Evolutionary conservation across 2,797 vertebrate genomes (phyloP), one percentile per base, ranked within the genome.

Genomic region (Megaceryle alcyon): DNA sequence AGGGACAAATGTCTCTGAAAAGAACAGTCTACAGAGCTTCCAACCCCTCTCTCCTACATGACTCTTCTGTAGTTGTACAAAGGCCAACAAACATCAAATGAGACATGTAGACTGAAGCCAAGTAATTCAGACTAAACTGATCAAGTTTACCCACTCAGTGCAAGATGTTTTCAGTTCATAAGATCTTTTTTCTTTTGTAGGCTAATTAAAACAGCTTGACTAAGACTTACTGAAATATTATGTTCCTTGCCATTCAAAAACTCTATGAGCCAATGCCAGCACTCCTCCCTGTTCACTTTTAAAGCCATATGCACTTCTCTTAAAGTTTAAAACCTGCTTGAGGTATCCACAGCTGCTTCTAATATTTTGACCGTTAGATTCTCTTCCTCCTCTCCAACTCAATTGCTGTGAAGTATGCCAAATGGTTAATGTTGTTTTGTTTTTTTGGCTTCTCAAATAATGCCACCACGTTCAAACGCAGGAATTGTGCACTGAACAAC

Each of bases 331-430:
- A 98, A 98, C 97, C 94, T 97, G 97, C 88, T 97, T 96, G 94
- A 98, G 94, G 94, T 98, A 97, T 91, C 92, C 94, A 97, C 97
- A 98, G 98, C 98, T 98, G 97, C 95, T 98, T 98, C 95, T 96
- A 98, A 98, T 98, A 97, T 96, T 95, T 90, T 91, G 87, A 97
- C 88, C 41, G 29, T 96, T 97, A 97, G 97, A 94, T 89, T 95
- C 95, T 97, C 76, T 90, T 98, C 90, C 97, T 97, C 94, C 94
- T 97, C 88, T 95, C 95, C 96, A 90, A 97, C 83, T 94, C 78
- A 94, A 97, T 91, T 92, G 84, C 80, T 56, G 56, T 35, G 51
- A 82, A 96, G 60, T 75, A 86, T 90, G 92, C 90, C 94, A 95
- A 94, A 88, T 17, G 14, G 75, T 96, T 79, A 92, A 91, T 37